Evolutionary conservation across 2,113 vertebrate species (phyloP), one percentile per base, ranked within the genome.

Genomic region (Macrotus californicus): DNA sequence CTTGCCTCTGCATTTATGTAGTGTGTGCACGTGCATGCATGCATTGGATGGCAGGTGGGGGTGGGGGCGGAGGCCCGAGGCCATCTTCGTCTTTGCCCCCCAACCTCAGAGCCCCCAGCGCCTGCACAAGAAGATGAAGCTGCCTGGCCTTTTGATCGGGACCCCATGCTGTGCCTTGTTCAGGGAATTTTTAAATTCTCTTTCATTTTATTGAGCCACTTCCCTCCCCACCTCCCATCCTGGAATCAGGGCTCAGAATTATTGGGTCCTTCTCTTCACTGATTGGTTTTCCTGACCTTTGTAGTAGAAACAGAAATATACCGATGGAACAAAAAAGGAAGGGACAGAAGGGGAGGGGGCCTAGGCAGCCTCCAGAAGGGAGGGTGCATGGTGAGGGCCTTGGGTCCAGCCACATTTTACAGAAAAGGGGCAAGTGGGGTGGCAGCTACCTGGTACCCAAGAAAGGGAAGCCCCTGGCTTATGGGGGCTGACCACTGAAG

Each of bases 231-330:
- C 89, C 91, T 70, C 94, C 94, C 93, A 34, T 26, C 43, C 93
- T 82, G 0, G 31, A 94, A 85, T 94, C 96, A 79, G 72, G 94
- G 94, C 97, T 97, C 95, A 96, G 95, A 93, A 96, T 96, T 96
- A 98, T 89, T 93, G 98, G 97, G 97, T 97, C 95, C 94, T 93
- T 97, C 91, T 96, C 96, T 0, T 0, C 93, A 98, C 91, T 93
- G 97, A 98, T 98, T 97, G 98, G 97, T 98, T 98, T 98, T 97
- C 95, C 96, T 97, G 96, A 97, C 97, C 98, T 98, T 98, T 97
- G 93, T 96, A 94, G 97, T 96, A 90, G 98, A 97, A 66, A 87
- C 79, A 97, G 96, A 97, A 96, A 97, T 96, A 97, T 94, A 87
- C 66, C 77, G 82, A 43, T 59, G 89, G 46, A 87, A 95, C 93